phyloP scores from a whole-genome alignment of 2,113 vertebrate species.

The Calidris pygmaea region DNA sequence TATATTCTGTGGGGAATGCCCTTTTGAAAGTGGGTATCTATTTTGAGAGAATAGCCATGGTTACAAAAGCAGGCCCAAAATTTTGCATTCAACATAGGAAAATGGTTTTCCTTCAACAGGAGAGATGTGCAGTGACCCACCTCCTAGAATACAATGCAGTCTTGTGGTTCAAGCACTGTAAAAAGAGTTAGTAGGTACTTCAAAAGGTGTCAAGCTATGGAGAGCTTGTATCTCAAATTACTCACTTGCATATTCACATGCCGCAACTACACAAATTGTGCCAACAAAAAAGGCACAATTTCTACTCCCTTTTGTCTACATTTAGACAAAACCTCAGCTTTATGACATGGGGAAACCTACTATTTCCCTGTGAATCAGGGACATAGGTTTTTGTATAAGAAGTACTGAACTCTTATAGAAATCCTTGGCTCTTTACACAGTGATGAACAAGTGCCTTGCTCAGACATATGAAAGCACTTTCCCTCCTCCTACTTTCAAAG shows the following conservation, averaged over 20 bases:
- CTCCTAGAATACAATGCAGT: neutral
- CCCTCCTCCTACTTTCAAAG: neutral
- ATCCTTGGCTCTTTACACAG: neutral
- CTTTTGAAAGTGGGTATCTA: slow-evolving; percentile 34
- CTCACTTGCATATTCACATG: neutral
- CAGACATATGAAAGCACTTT: neutral
- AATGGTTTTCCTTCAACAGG: neutral
- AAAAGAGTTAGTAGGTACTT: neutral
- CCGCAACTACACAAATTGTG: neutral
- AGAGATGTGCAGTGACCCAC: neutral
- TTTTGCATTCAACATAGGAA: slow-evolving; percentile 7
- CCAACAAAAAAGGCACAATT: neutral
- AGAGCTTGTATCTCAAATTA: neutral
- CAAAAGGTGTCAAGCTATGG: neutral
- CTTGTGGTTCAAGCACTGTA: neutral
- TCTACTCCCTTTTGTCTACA: neutral
- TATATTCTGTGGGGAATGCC: slow-evolving; percentile 13
- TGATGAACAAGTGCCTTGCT: neutral
- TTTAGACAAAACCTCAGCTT: neutral
- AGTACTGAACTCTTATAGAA: neutral
- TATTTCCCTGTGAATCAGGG: neutral
- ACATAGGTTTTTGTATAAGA: neutral
- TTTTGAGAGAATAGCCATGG: slow-evolving; percentile 42
- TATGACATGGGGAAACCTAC: neutral
- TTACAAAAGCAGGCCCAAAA: slow-evolving; percentile 30